Conservation (phyloP, 2,113 vertebrate species). For the Scartelaos histophorus region DNA sequence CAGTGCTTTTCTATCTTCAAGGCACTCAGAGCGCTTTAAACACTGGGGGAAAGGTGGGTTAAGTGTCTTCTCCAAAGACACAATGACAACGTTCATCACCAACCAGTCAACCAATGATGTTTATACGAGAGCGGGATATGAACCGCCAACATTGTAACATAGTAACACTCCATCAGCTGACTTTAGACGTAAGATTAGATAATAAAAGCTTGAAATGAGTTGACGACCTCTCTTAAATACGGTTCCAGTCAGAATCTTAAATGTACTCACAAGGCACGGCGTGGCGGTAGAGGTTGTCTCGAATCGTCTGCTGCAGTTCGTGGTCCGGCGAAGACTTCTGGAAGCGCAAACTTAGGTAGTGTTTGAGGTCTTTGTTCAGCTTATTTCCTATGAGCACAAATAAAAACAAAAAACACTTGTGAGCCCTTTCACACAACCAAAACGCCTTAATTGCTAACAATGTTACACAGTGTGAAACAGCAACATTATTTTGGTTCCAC, state of each 20-base stretch:
- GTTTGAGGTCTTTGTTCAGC: constrained; percentile 93
- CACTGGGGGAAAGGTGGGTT: no score
- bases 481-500: constrained; percentile 24
- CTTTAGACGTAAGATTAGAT: background rate
- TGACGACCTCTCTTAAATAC: background rate
- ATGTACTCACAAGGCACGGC: constrained; percentile 98
- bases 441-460: constrained; percentile 1
- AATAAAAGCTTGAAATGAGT: background rate
- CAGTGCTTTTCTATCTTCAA: no score
- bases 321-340: constrained; percentile 95
- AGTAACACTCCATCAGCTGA: no score
- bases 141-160: no score
- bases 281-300: constrained; percentile 97
- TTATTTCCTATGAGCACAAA: constrained; percentile 84
- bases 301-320: constrained; percentile 93
- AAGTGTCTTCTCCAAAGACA: no score
- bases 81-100: no score
- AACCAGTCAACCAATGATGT: no score
- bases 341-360: constrained; percentile 95
- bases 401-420: constrained; percentile 38
- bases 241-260: background rate
- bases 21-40: no score
- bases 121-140: no score
- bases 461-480: constrained; percentile 24
- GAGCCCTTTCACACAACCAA: constrained; percentile 20